phyloP scores from a whole-genome alignment of 2,113 vertebrate species.

The Cygnus buccinator region DNA sequence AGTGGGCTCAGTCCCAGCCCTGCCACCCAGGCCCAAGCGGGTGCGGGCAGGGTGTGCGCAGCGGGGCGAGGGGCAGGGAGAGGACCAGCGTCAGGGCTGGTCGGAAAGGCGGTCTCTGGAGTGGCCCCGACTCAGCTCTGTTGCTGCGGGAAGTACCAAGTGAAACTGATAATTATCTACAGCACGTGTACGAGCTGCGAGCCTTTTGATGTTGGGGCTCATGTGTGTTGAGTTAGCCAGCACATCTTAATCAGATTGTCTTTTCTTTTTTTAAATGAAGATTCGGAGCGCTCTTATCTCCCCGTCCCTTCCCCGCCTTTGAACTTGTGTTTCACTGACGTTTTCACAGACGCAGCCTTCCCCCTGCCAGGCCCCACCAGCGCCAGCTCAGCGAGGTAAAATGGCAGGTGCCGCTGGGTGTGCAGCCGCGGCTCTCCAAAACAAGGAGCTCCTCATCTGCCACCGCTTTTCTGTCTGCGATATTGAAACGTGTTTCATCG shows the following conservation, averaged over 20 bases:
- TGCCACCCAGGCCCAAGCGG: background rate
- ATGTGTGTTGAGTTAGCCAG: slow-evolving; percentile 62
- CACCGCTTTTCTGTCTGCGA: background rate
- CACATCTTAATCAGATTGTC: slow-evolving; percentile 67
- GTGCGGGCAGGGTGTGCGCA: background rate
- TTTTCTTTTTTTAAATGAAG: slow-evolving; percentile 51
- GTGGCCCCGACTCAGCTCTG: slow-evolving; percentile 48
- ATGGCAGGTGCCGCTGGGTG: background rate
- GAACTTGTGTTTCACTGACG: slow-evolving; percentile 12
- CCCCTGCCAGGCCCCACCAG: background rate
- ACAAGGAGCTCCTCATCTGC: background rate
- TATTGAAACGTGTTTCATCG: background rate
- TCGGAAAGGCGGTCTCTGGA: background rate
- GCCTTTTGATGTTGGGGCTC: slow-evolving; percentile 63
- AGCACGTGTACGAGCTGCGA: slow-evolving; percentile 33
- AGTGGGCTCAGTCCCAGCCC: background rate
- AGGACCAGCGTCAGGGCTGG: slow-evolving; percentile 14
- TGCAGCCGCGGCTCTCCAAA: background rate
- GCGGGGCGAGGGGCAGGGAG: background rate
- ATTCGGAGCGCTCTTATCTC: slow-evolving; percentile 60
- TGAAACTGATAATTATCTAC: slow-evolving; percentile 72
- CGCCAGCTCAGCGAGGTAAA: background rate
- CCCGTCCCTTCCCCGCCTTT: slow-evolving; percentile 17
- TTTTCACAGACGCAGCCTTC: slow-evolving; percentile 13
- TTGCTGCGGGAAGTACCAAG: slow-evolving; percentile 59